These are phyloP conservation scores for Mechanitis messenoides DNA, from an alignment of 2,888 invertebrate species.

Conservation along the genomic window DNA sequence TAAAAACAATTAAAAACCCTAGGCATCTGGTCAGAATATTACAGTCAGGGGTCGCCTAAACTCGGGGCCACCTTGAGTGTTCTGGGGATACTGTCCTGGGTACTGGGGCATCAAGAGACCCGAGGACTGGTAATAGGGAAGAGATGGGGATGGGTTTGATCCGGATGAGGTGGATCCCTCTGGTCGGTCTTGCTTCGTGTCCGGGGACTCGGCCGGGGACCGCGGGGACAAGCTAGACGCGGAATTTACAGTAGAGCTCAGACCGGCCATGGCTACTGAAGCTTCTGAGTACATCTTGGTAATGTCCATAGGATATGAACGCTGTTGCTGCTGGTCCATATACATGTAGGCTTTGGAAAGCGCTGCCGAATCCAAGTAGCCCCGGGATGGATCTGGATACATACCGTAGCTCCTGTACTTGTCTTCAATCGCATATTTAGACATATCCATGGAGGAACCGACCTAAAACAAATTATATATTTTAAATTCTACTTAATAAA, in stretches of 20 bases:
- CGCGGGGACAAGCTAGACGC: conserved; percentile 67
- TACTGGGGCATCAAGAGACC: conserved; percentile 82
- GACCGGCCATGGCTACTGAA: conserved; percentile 77
- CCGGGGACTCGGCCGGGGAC: conserved; percentile 75
- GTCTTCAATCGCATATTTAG: conserved; percentile 85
- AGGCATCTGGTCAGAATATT: conserved; percentile 86
- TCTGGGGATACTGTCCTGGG: conserved; percentile 75
- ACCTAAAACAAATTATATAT: conserved; percentile 76
- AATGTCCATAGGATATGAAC: conserved; percentile 79
- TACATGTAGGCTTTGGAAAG: conserved; percentile 86
- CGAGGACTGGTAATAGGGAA: conserved; percentile 77
- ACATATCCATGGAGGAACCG: conserved; percentile 85
- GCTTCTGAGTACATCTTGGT: conserved; percentile 81
- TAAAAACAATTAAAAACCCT: conserved; percentile 30
- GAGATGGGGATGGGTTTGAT: conserved; percentile 79
- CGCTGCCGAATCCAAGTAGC: conserved; percentile 84
- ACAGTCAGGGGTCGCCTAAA: conserved; percentile 85
- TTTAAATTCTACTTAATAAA: not conserved
- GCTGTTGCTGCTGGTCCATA: conserved; percentile 80
- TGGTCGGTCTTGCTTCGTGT: conserved; percentile 71
- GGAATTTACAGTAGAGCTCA: conserved; percentile 62
- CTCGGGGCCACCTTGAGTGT: conserved; percentile 79
- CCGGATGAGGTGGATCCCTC: conserved; percentile 78
- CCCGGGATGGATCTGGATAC: conserved; percentile 84
- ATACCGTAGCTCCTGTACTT: conserved; percentile 86